A percentile compares a stretch with the other conserved stretches of the same genome.
These are phyloP conservation scores for Crotalus tigris DNA, from an alignment of 2,113 vertebrate genomes.

Conservation along the genomic window DNA sequence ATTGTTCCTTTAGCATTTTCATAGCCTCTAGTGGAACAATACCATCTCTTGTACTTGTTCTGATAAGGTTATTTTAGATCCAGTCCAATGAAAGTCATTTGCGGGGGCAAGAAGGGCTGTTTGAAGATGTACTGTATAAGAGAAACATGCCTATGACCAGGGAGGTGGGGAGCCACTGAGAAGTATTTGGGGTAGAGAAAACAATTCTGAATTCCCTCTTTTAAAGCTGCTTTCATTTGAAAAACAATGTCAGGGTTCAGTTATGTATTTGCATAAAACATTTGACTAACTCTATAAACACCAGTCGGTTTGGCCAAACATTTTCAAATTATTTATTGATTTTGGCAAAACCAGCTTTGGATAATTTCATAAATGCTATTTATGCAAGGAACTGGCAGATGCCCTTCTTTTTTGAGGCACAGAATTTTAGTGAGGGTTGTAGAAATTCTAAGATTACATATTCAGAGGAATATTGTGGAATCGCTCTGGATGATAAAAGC, in stretches of 20 bases:
- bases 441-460: slow-evolving; percentile 23
- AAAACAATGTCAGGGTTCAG: not conserved
- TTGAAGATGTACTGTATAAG: not conserved
- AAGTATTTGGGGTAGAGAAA: not conserved
- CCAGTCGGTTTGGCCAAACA: not conserved
- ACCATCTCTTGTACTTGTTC: not conserved
- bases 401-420: rapidly evolving
- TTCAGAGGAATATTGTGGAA: slow-evolving; percentile 30
- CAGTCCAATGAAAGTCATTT: not conserved
- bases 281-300: not conserved
- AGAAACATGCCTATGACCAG: not conserved
- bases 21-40: not conserved
- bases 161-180: not conserved
- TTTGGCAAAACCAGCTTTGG: not conserved
- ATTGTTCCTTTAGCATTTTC: not conserved
- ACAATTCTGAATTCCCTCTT: not conserved
- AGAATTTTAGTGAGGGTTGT: slow-evolving; percentile 1
- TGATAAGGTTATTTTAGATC: not conserved
- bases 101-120: not conserved
- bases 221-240: not conserved
- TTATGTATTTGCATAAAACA: not conserved
- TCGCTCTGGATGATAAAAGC: not conserved
- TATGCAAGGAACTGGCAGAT: not conserved
- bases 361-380: not conserved
- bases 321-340: not conserved